Base-by-base conservation (phyloP, 2,797 vertebrate genomes). In the Ctenopoma kingsleyae region DNA sequence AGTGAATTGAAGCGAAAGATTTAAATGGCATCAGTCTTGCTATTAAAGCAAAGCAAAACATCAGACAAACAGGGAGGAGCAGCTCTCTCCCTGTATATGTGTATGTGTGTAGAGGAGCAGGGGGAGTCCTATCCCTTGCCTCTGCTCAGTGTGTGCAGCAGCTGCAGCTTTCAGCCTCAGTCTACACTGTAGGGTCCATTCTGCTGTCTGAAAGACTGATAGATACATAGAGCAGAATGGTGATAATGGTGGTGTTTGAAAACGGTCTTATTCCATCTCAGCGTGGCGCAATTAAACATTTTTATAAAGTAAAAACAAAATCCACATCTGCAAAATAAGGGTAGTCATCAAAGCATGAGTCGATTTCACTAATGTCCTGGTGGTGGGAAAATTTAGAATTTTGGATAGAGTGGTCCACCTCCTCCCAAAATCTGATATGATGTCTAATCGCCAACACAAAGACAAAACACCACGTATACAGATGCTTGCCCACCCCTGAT, bases 21-120 rank as follows among this genome's bases (percentile, higher is more conserved):
- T 94, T 92, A 93, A 93, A 93, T 92, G 89, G 89, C 90, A 90
- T 91, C 86, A 83, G 87, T 91, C 86, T 85, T 82, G 83, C 88
- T 89, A 89, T 90, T 92, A 90, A 92, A 87, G 87, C 87, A 85
- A 84, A 88, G 83, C 80, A 84, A 84, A 90, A 86, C 80, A 89
- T 88, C 81, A 81, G 87, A 89, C 79, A 87, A 88, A 92, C 84
- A 88, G 84, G 82, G 88, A 82, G 74, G 81, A 83, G 83, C 74
- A 44, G 70, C 68, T 66, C 54, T 62, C 66, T 46, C 58, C 65
- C 10, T 13, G 48, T 41, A 25, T 54, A 16, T 47, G 5, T 74
- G 65, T 35, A 46, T 65, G 65, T 38, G 65, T 52, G 58, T 27
- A 13, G 8, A 49, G 55, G 54, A 30, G 75, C 51, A 19, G 49